These are phyloP conservation scores for Neodiprion virginianus DNA, from an alignment of 1,140 invertebrate genomes.

Conservation along the genomic window DNA sequence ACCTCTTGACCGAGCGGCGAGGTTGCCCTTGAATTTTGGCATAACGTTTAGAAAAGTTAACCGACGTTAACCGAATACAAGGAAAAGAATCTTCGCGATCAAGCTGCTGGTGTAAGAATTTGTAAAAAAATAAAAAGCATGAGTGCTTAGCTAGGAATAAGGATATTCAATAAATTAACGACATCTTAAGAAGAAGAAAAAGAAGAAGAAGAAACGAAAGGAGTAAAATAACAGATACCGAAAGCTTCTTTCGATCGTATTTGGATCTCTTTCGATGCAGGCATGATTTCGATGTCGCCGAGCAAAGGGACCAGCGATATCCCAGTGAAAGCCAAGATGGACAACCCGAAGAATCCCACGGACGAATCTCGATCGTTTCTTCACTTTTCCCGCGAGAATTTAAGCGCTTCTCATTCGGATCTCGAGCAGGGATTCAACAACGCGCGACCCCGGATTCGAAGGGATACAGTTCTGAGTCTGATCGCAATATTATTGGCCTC, in stretches of 20 bases:
- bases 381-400: slow-evolving; percentile 53
- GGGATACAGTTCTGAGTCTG: slow-evolving; percentile 39
- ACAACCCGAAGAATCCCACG: background rate
- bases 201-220: no score
- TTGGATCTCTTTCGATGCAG: slow-evolving; percentile 24
- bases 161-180: background rate
- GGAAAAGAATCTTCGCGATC: no score
- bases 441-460: slow-evolving; percentile 31
- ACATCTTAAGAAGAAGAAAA: background rate
- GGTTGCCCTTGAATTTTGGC: background rate
- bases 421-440: slow-evolving; percentile 49
- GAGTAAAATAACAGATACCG: no score
- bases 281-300: slow-evolving; percentile 47
- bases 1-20: background rate
- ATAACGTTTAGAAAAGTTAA: no score
- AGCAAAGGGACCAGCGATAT: slow-evolving; percentile 27
- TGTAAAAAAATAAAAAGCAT: no score
- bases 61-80: no score
- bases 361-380: slow-evolving; percentile 51
- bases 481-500: slow-evolving; percentile 39
- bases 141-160: background rate
- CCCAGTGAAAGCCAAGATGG: background rate
- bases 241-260: background rate
- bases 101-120: no score
- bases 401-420: slow-evolving; percentile 50